Evolutionary conservation across 2,113 vertebrate genomes (phyloP), one percentile per base, ranked within the genome.

Genomic region (Clarias batrachus): DNA sequence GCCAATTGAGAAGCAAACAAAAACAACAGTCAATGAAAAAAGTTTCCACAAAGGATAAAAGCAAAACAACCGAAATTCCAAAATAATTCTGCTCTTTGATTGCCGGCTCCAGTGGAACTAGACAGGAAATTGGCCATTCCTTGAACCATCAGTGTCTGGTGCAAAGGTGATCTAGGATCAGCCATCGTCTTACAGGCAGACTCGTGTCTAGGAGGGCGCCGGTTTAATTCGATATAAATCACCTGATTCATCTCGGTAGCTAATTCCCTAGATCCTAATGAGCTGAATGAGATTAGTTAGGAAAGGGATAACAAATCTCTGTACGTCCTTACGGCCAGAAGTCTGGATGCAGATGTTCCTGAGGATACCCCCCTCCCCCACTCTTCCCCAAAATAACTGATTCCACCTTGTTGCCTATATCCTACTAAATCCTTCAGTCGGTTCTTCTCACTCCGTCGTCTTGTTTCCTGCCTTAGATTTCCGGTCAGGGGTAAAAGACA

Each of bases 41-140:
- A 80, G 83, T 93, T 93, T 91, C 89, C 91, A 93, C 91, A 87
- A 89, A 92, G 65, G 16, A 9, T 9, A 48, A 37, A 93, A 94
- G 23, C 9, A 19, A 54, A 93, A 94, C 93, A 92, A 88, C 89
- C 92, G 92, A 95, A 94, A 95, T 94, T 96, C 91, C 91, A 65
- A 74, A 93, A 91, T 93, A 93, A 94, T 96, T 96, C 95, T 89
- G 89, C 87, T 81, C 94, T 96, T 96, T 95, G 94, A 95, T 95
- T 96, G 91, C n/a, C 89, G 91, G 89, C 81, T 85, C 91, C 90
- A 92, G 91, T 90, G 88, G 93, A 94, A 92, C 87, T 91, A 95
- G 95, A 93, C 95, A 95, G 95, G 94, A 97, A 96, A 94, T 94
- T 87, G 92, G 94, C 94, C 86, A 89, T 93, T 95, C 90, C 92